Base-by-base conservation (phyloP, 2,113 vertebrate species). In the Ptyas mucosa region DNA sequence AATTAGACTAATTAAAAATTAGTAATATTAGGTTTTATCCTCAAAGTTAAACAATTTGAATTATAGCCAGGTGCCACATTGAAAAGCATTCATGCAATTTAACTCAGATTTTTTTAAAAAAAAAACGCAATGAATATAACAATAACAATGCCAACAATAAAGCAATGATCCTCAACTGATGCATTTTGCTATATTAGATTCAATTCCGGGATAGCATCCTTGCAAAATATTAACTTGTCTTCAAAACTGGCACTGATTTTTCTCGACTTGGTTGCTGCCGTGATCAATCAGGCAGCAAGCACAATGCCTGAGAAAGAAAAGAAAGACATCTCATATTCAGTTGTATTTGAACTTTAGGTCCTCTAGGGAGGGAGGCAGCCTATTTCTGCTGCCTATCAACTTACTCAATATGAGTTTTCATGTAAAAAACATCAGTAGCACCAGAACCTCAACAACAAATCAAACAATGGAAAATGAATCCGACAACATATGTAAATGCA, bases 221-320 rank as follows among this genome's bases (percentile, higher is more conserved):
- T 34, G 51, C 3, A 14, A 53, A 53, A 58, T 69, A 39, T 85
- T 81, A 81, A 39, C 3, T 15, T 91, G 69, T 43, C 52, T 53
- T 75, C 69, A 34, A 85, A 85, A 85, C 3, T 26, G 69, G 90
- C 51, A 11, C 11, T 4, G 15, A 23, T 15, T 39, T 23, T 12
- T 61, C n/a, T 92, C 5, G 57, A 43, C 20, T 57, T 85, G 29
- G 39, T 43, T 89, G 7, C 53, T 43, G 9, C 3, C 24, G 1
- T 8, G 54, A 34, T 24, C 26, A 51, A 81, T 54, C 9, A 29
- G 61, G 18, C 52, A 81, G 23, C 18, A 43, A 88, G 51, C 87
- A 92, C 64, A 91, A 49, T 85, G 91, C 64, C 93, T 61, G 43
- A 91, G 91, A 92, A 49, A 93, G 93, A 93, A 52, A 57, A 43